These are phyloP conservation scores for Cyprinodon diabolis DNA, from an alignment of 2,797 vertebrate genomes.

Conservation along the genomic window DNA sequence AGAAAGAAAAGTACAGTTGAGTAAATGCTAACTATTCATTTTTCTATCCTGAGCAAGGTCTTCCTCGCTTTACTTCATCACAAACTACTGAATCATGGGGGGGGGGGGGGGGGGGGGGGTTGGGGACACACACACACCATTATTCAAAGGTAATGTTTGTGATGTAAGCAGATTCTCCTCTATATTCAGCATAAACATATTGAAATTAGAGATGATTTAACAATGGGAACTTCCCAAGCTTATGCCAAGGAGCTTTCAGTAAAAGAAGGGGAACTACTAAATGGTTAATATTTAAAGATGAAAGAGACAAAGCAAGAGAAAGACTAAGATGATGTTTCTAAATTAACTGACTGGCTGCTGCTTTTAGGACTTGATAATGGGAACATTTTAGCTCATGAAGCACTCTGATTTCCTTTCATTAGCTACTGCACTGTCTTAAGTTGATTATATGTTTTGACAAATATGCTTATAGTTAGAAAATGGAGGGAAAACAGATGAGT, in stretches of 20 bases:
- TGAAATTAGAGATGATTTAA: constrained; percentile 29
- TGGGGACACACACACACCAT: no score
- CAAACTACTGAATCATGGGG: not conserved
- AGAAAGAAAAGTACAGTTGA: not conserved
- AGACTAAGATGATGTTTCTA: not conserved
- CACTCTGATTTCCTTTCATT: not conserved
- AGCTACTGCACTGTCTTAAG: not conserved
- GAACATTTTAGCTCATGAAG: not conserved
- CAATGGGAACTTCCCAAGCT: constrained; percentile 37
- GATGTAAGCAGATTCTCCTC: constrained; percentile 7
- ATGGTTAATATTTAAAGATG: constrained; percentile 38
- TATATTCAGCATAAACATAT: constrained; percentile 37
- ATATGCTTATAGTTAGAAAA: constrained; percentile 1
- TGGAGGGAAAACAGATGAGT: not conserved
- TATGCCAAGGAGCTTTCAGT: constrained; percentile 30
- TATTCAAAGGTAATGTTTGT: no score
- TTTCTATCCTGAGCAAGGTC: not conserved
- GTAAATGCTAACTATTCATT: not conserved
- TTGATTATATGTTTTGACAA: not conserved
- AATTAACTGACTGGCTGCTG: not conserved
- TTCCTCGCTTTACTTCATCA: not conserved
- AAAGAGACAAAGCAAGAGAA: not conserved
- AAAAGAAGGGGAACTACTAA: constrained; percentile 26
- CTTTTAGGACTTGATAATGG: not conserved
- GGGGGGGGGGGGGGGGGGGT: no score